phyloP scores from a whole-genome alignment of 2,113 vertebrate genomes.

The Boleophthalmus pectinirostris region DNA sequence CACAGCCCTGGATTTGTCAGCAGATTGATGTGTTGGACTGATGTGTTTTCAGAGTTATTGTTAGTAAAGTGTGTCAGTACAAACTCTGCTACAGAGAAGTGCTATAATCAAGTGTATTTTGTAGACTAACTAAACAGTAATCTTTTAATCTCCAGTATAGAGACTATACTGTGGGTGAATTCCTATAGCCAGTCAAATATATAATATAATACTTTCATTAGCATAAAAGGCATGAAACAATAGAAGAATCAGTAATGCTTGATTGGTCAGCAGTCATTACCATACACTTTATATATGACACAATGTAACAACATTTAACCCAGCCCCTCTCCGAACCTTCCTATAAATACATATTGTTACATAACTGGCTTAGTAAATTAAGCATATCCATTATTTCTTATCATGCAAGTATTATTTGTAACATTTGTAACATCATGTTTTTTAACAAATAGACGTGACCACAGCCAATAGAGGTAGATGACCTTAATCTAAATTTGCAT shows the following conservation, averaged over 20 bases:
- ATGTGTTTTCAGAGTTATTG: background rate
- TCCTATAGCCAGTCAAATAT: background rate
- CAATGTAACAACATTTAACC: no score
- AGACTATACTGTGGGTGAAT: background rate
- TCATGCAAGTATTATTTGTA: no score
- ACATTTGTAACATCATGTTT: background rate
- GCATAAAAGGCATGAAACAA: no score
- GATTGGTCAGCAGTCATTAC: no score
- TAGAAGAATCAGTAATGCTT: no score
- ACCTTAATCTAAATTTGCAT: background rate
- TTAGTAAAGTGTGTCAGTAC: background rate
- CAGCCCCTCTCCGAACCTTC: no score
- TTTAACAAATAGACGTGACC: background rate
- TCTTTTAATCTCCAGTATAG: background rate
- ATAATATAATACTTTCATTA: no score
- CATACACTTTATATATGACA: no score
- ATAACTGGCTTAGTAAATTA: no score
- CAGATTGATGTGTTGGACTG: constrained; percentile 2
- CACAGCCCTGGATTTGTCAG: constrained; percentile 6
- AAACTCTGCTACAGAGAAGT: background rate
- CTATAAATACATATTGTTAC: no score
- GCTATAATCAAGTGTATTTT: background rate
- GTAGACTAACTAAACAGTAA: background rate
- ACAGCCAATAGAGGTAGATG: background rate
- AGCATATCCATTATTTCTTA: no score